Percentiles rank a stretch among this genome's conserved stretches.
phyloP scores from a whole-genome alignment of 2,888 invertebrate genomes.

The Drosophila neonasuta region DNA sequence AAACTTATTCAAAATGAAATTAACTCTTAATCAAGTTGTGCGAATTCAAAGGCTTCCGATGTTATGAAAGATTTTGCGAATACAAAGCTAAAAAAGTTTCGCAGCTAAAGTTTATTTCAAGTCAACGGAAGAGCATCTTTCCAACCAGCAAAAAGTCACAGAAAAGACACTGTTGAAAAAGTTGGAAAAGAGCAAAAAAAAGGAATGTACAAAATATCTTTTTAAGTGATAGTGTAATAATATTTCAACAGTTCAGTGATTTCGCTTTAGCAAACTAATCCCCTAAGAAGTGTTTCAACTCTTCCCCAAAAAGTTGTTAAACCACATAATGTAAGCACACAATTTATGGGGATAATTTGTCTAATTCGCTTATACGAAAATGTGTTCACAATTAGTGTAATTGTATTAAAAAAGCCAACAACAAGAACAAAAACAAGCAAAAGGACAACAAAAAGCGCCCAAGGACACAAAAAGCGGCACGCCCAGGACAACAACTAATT shows the following conservation, averaged over 20 bases:
- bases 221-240: background rate
- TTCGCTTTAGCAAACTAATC: background rate
- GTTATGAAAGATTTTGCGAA: background rate
- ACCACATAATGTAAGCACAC: constrained; percentile 14
- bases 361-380: constrained; percentile 45
- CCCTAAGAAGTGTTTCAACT: constrained; percentile 12
- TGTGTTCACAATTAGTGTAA: constrained; percentile 56
- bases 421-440: constrained; percentile 6
- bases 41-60: background rate
- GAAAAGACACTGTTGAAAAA: background rate
- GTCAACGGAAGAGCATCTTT: background rate
- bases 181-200: no score
- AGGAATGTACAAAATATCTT: no score
- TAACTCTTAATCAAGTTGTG: background rate
- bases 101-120: background rate
- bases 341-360: constrained; percentile 51
- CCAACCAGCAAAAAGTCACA: background rate
- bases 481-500: constrained; percentile 58
- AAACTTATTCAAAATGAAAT: no score
- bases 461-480: constrained; percentile 27
- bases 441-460: constrained; percentile 7
- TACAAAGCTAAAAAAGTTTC: background rate
- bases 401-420: constrained; percentile 33
- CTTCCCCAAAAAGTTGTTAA: background rate
- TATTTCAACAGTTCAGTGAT: background rate